Evolutionary conservation across 2,888 invertebrate genomes (phyloP), one percentile per base, ranked within the genome.

Genomic region (Parnassius glacialis): DNA sequence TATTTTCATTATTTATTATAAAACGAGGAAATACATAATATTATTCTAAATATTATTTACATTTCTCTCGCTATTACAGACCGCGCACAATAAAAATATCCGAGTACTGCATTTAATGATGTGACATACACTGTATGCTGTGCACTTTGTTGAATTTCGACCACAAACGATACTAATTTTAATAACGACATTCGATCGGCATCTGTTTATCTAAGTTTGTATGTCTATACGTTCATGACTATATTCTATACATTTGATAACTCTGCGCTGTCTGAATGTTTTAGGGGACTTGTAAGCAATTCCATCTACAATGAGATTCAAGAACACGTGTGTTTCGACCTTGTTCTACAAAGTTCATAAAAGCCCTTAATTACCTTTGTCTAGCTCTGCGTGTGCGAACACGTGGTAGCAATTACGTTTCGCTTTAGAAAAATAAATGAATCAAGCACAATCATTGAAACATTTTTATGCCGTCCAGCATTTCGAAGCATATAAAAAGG

Each of bases 351-450:
- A 72, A 74, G 42, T 67, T 71, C 67, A 70, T 66, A 72, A 79
- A 79, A 70, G 75, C 71, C 71, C 69, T 79, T 85, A 85, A 86
- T 85, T 85, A 83, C 78, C 75, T 80, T 85, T 83, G 84, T 85
- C 74, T 82, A 74, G 70, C 71, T 65, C 74, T 64, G 65, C 69
- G 61, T 72, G 72, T 66, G 71, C 67, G 66, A 68, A 70, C 75
- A 76, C 76, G 76, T 76, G 76, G 66, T 64, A 51, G 54, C 58
- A 58, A 58, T 58, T 58, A 58, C 53, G 44, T 58, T 54, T n/a
- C n/a, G 57, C 64, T 66, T 68, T 68, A 61, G 69, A 70, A 68
- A 61, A 48, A 58, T 58, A 58, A 61, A 62, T 58, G 62, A 62
- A 62, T 62, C 58, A 62, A 62, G 58, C 41, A 20, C 57, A 62